Evolutionary conservation across 1,140 invertebrate species (phyloP).

Genomic region (Phenacoccus solenopsis): DNA sequence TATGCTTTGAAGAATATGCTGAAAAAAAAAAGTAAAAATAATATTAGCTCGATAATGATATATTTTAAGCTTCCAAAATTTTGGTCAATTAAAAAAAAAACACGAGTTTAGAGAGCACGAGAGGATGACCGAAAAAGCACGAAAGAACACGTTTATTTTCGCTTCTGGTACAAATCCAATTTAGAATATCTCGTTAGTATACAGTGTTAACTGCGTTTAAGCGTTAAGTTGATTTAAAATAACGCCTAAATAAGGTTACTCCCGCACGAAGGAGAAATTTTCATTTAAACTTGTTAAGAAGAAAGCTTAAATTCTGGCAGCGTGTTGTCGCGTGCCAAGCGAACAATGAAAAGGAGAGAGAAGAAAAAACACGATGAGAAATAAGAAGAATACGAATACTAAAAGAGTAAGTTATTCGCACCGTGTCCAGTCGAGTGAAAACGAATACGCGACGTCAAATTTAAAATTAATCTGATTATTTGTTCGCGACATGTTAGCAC

Average conservation of each 20-base stretch:
- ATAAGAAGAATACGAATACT: not conserved
- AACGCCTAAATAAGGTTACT: not conserved
- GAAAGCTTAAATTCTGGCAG: not conserved
- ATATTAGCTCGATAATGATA: too few relatives aligned
- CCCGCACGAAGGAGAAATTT: not conserved
- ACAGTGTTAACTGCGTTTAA: not conserved
- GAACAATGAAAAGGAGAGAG: not conserved
- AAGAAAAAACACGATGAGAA: not conserved
- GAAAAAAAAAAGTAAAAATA: too few relatives aligned
- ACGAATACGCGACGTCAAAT: slow-evolving; percentile 17
- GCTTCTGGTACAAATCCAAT: not conserved
- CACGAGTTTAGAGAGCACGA: too few relatives aligned
- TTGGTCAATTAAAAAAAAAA: too few relatives aligned
- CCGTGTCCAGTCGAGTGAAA: slow-evolving; percentile 4
- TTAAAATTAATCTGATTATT: slow-evolving; percentile 18
- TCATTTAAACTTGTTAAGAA: slow-evolving; percentile 3
- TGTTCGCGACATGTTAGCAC: slow-evolving; percentile 16
- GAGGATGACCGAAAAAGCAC: too few relatives aligned
- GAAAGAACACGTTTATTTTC: too few relatives aligned
- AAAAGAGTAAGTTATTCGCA: slow-evolving; percentile 1
- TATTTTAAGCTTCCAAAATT: too few relatives aligned
- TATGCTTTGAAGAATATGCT: too few relatives aligned
- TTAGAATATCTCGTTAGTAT: not conserved
- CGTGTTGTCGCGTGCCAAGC: not conserved
- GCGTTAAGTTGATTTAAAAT: not conserved